Evolutionary conservation across 92 coral and sea anemone species (phyloP), one percentile per base, ranked within the genome.

Genomic region (Epizoanthus ramosus): DNA sequence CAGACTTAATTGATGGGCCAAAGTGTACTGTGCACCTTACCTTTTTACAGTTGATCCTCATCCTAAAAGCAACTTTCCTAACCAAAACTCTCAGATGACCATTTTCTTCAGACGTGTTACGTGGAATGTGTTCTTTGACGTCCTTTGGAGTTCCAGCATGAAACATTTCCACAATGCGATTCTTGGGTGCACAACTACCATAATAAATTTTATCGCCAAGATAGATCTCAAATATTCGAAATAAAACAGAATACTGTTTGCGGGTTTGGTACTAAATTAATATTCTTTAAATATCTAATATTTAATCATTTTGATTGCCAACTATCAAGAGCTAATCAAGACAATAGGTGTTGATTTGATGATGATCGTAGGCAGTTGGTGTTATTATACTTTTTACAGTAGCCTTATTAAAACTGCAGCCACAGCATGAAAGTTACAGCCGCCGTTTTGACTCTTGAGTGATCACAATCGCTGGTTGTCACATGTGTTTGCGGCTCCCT

Each of bases 1-100:
- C n/a, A n/a, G n/a, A n/a, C n/a, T n/a, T n/a, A n/a, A n/a, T 90
- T 8, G 87, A 79, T 28, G 88, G 93, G 28, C 91, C 93, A 90
- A 80, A 80, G 57, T 90, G 93, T 17, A 86, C 57, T n/a, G 75
- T 54, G 9, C 80, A 77, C 43, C 87, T 77, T 24, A 85, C 92
- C 43, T 79, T 79, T 52, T 81, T 85, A 63, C 73, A 80, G 72
- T 89, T 75, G 6, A 89, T 67, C 39, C 90, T 90, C 90, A 86
- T 89, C 6, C 90, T 87, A 89, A 89, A 86, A n/a, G 85, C 91
- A 15, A 90, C 72, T 43, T 88, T 90, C 39, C 85, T 85, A 47
- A 80, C 75, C 71, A 90, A 15, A 6, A 90, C 69, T 58, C 91
- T 57, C 3, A 87, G 69, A 73, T 90, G 91, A 79, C 93, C 88